phyloP scores from a whole-genome alignment of 2,113 vertebrate genomes.

The Scophthalmus maximus region DNA sequence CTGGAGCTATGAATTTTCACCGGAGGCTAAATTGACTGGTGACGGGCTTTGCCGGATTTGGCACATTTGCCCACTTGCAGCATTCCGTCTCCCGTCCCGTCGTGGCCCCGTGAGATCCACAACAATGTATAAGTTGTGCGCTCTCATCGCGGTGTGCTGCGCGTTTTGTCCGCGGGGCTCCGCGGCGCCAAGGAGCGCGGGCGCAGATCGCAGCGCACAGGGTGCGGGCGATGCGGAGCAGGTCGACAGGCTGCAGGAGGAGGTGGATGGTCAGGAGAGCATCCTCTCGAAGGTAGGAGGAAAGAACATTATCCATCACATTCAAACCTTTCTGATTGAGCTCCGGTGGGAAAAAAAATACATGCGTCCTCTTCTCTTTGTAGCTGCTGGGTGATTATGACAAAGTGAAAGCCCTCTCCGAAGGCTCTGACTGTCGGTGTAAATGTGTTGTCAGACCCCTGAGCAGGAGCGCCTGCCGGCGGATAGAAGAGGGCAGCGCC shows the following conservation, averaged over 20 bases:
- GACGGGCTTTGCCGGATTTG: constrained; percentile 44
- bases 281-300: constrained; percentile 88
- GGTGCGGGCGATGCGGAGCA: constrained; percentile 19
- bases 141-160: constrained; percentile 56
- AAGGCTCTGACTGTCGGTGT: constrained; percentile 94
- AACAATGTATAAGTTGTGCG: constrained; percentile 61
- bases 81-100: not conserved
- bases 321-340: constrained; percentile 18
- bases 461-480: constrained; percentile 89
- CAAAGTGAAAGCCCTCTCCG: constrained; percentile 95
- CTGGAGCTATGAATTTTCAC: constrained; percentile 32
- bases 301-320: not conserved
- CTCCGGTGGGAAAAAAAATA: constrained; percentile 67
- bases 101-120: constrained; percentile 10
- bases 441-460: constrained; percentile 95
- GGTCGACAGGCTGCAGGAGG: constrained; percentile 78
- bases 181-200: constrained; percentile 51
- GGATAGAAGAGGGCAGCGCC: constrained; percentile 84
- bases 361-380: constrained; percentile 78
- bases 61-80: not conserved
- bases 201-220: constrained; percentile 21
- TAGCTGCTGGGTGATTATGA: constrained; percentile 97
- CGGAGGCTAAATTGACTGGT: constrained; percentile 11
- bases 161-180: constrained; percentile 44
- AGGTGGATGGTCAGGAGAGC: constrained; percentile 85